Conservation (phyloP, 2,113 vertebrate species). For the Mohoua ochrocephala region DNA sequence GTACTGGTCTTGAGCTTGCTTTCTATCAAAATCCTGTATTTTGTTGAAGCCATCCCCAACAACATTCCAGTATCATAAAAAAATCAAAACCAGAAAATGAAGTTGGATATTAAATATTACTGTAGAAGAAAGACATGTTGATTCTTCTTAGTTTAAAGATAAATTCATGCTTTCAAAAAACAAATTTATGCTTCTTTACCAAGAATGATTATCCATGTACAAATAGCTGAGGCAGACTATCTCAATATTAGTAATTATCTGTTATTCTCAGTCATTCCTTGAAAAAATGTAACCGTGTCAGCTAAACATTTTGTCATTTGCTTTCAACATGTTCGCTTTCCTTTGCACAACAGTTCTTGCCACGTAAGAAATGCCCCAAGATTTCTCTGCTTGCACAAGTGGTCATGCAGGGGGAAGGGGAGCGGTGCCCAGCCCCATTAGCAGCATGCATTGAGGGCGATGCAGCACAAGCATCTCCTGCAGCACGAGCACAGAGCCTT, state of each 20-base stretch:
- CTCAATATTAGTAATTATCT: slow-evolving; percentile 19
- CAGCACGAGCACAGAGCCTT: background rate
- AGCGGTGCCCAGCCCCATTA: background rate
- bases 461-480: background rate
- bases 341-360: slow-evolving; percentile 33
- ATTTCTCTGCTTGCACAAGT: slow-evolving; percentile 34
- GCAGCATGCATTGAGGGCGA: slow-evolving; percentile 7
- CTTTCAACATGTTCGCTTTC: slow-evolving; percentile 26
- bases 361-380: slow-evolving; percentile 25
- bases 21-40: background rate
- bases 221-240: background rate
- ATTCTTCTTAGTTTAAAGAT: background rate
- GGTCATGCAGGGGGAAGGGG: slow-evolving; percentile 8
- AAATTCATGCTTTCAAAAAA: background rate
- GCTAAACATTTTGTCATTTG: slow-evolving; percentile 54
- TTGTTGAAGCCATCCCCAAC: background rate
- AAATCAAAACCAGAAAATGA: background rate
- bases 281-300: slow-evolving; percentile 20
- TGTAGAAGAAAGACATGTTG: background rate
- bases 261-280: slow-evolving; percentile 24
- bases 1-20: background rate
- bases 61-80: background rate
- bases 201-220: background rate
- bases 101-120: background rate
- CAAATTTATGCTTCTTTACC: background rate